Evolutionary conservation across 2,797 vertebrate species (phyloP).

Genomic region (Martes flavigula): DNA sequence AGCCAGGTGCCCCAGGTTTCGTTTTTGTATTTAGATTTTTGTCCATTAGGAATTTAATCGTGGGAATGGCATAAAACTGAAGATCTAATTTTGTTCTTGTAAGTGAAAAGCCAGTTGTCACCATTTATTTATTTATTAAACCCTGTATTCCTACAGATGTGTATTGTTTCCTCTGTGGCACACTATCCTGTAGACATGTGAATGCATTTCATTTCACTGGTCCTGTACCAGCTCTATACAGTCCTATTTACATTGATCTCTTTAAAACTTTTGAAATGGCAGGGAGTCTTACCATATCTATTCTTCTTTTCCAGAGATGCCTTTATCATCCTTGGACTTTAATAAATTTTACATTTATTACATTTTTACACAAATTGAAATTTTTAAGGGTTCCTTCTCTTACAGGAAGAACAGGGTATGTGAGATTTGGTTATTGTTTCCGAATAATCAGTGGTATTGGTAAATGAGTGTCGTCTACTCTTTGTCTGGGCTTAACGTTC

Average conservation of each 20-base stretch:
- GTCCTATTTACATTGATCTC: not conserved
- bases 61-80: not conserved
- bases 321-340: not conserved
- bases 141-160: not conserved
- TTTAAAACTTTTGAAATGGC: not conserved
- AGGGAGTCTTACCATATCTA: not conserved
- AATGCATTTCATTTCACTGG: not conserved
- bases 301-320: not conserved
- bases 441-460: not conserved
- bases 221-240: not conserved
- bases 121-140: not conserved
- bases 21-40: not conserved
- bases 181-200: not conserved
- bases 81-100: conserved; percentile 13
- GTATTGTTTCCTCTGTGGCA: not conserved
- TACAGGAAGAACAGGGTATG: not conserved
- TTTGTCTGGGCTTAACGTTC: not conserved
- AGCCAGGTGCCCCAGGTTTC: not conserved
- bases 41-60: not conserved
- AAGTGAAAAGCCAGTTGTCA: not conserved
- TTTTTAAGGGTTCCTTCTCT: not conserved
- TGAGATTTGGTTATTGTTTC: not conserved
- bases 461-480: not conserved
- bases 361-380: not conserved
- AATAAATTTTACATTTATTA: not conserved